Evolutionary conservation across 1,140 invertebrate genomes (phyloP).

Genomic region (Physella acuta): DNA sequence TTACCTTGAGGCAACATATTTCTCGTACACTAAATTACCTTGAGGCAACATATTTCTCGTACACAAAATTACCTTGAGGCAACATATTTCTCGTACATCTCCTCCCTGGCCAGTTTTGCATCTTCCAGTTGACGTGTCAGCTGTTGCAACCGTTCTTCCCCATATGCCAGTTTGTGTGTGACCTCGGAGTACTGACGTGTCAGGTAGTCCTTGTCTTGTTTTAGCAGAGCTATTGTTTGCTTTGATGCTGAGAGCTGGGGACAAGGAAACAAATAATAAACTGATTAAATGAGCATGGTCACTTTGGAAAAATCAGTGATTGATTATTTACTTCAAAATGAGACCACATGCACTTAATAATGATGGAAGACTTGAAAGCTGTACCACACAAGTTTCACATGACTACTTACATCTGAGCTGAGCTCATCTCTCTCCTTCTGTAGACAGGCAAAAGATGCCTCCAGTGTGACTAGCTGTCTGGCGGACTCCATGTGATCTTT

Average conservation of each 20-base stretch:
- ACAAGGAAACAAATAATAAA: no score
- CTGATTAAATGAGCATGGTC: no score
- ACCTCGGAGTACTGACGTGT: slow-evolving; percentile 54
- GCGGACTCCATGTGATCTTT: slow-evolving; percentile 48
- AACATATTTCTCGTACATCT: slow-evolving; percentile 62
- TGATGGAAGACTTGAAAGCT: no score
- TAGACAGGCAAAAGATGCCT: slow-evolving; percentile 46
- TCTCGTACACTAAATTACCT: no score
- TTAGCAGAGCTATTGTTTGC: slow-evolving; percentile 53
- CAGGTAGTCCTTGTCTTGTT: slow-evolving; percentile 61
- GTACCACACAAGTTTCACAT: no score
- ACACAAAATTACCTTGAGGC: slow-evolving; percentile 49
- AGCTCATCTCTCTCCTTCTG: slow-evolving; percentile 57
- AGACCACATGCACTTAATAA: no score
- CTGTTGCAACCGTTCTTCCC: slow-evolving; percentile 54
- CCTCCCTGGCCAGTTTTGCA: slow-evolving; percentile 55
- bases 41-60: no score
- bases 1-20: no score
- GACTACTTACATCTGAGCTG: slow-evolving; percentile 49
- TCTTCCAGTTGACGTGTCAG: slow-evolving; percentile 52
- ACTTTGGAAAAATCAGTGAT: no score
- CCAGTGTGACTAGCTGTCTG: slow-evolving; percentile 42
- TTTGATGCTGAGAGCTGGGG: slow-evolving; percentile 50
- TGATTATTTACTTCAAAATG: no score
- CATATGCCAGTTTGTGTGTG: slow-evolving; percentile 42